Evolutionary conservation across 2,113 vertebrate genomes (phyloP), one percentile per base, ranked within the genome.

Genomic region (Corvus moneduloides): DNA sequence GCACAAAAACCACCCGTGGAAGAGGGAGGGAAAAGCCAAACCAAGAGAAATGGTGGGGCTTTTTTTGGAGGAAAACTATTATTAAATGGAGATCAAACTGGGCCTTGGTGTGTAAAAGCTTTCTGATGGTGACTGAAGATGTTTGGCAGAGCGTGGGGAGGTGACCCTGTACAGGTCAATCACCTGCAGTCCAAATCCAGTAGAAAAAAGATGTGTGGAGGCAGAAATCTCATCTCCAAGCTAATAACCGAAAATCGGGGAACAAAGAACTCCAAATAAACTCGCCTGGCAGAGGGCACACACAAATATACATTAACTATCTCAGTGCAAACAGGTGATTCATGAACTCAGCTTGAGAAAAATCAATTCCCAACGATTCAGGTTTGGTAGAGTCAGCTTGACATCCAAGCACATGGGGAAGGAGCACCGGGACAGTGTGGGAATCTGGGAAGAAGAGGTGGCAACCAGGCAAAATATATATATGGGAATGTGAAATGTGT

Each of bases 231-330:
- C 6, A 56, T 68, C 52, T 58, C 59, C 43, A 30, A 77, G n/a
- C 20, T 52, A 49, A 0, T 27, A 51, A 66, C 0, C 1, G 62
- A 16, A 58, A 87, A 69, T 66, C 0, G 1, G 48, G 41, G 30
- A 90, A 32, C 16, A 26, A 79, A 1, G 18, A 32, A 91, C 62
- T 35, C 56, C 59, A 76, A 71, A 90, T 55, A n/a, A 84, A 84
- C 43, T 67, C 9, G 2, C 48, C 39, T 46, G 72, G 75, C 72
- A 77, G 72, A 93, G 30, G 63, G 52, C 67, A 67, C 46, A 59
- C 33, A 59, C 33, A 90, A 83, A 81, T 26, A 26, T 1, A 26
- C n/a, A 58, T 49, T 24, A 73, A 86, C 52, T 32, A 74, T 7
- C 54, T 66, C 24, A 80, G n/a, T 23, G 72, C 55, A 92, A 92